Evolutionary conservation across 1,140 invertebrate species (phyloP).

Genomic region (Diuraphis noxia): DNA sequence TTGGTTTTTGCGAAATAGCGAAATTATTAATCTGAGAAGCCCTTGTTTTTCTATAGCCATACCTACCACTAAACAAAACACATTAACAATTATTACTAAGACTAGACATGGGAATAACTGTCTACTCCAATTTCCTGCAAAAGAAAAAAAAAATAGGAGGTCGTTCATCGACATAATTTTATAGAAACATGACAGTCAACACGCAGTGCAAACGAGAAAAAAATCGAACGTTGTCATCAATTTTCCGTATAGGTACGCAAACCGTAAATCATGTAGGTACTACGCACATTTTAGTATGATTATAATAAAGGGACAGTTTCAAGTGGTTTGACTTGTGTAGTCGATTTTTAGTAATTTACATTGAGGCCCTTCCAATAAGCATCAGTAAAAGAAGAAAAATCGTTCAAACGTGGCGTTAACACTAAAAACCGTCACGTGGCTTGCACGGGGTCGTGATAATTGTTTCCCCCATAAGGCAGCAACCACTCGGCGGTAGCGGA

Average conservation of each 20-base stretch:
- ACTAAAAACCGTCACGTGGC: neutral
- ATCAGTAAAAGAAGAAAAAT: neutral
- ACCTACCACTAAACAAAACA: neutral
- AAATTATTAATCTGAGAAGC: neutral
- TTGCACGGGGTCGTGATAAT: neutral
- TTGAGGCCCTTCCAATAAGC: neutral
- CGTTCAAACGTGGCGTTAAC: neutral
- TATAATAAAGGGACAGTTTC: neutral
- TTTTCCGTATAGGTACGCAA: neutral
- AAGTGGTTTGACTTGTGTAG: neutral
- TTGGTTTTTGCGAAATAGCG: neutral
- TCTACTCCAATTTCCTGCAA: neutral
- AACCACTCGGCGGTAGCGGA: neutral
- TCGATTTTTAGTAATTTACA: neutral
- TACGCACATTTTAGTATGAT: neutral
- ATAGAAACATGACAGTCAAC: constrained; percentile 5
- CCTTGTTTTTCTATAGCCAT: neutral
- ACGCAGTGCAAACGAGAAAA: neutral
- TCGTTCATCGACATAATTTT: constrained; percentile 5
- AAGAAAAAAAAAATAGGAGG: constrained; percentile 1
- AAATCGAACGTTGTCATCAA: neutral
- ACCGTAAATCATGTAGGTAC: neutral
- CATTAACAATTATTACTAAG: neutral
- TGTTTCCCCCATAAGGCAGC: neutral
- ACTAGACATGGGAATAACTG: neutral